Evolutionary conservation across 2,888 invertebrate species (phyloP).

Genomic region (Arrhopalites spinosus): DNA sequence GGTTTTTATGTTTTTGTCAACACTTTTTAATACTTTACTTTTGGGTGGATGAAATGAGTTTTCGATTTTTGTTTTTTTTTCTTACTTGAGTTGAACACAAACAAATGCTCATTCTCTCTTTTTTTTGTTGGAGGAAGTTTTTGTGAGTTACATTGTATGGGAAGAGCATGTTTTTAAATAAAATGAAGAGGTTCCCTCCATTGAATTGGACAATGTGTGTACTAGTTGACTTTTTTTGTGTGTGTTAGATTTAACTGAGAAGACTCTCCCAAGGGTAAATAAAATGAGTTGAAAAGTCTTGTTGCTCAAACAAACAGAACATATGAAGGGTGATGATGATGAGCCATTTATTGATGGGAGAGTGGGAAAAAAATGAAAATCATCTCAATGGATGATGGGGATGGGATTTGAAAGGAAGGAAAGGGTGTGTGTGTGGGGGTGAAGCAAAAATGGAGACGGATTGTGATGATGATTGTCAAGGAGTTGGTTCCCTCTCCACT

Average conservation of each 20-base stretch:
- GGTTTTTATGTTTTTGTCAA: not conserved
- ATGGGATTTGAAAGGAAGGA: not conserved
- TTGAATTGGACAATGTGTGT: too few species aligned
- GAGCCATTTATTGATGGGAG: conserved; percentile 5
- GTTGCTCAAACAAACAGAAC: not conserved
- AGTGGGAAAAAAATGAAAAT: conserved; percentile 21
- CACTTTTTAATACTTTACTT: not conserved
- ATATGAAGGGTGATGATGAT: conserved; percentile 18
- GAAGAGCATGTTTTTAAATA: not conserved
- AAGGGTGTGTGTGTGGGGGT: conserved; percentile 11
- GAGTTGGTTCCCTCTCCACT: conserved; percentile 21
- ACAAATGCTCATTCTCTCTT: not conserved
- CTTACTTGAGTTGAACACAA: not conserved
- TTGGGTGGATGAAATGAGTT: not conserved
- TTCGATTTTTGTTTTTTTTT: not conserved
- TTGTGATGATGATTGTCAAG: conserved; percentile 31
- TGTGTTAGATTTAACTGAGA: too few species aligned
- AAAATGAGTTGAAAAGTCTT: not conserved
- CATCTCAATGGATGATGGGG: too few species aligned
- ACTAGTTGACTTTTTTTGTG: too few species aligned
- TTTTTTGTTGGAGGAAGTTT: not conserved
- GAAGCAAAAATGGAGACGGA: conserved; percentile 8
- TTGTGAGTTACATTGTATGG: not conserved
- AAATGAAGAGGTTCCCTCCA: not conserved
- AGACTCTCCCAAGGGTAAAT: too few species aligned